Evolutionary conservation across 2,113 vertebrate genomes (phyloP).

Genomic region (Gadus macrocephalus): DNA sequence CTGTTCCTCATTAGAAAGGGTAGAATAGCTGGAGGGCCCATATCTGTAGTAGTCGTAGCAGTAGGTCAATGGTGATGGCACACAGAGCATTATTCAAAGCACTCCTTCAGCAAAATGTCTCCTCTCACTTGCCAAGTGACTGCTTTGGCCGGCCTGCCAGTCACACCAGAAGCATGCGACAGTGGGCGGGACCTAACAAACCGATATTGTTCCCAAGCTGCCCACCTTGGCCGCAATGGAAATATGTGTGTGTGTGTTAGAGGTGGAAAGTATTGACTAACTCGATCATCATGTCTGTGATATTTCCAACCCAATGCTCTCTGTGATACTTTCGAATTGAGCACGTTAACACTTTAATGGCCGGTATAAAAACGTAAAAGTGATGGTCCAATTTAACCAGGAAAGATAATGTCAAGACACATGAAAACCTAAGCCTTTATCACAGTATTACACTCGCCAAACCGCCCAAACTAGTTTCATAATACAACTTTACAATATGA

Average conservation of each 20-base stretch:
- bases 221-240: conserved; percentile 44
- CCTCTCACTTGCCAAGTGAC: conserved; percentile 30
- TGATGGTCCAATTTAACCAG: too few species aligned
- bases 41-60: background rate
- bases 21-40: too few species aligned
- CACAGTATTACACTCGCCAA: too few species aligned
- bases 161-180: conserved; percentile 38
- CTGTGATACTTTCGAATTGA: background rate
- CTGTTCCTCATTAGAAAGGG: background rate
- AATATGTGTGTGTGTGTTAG: background rate
- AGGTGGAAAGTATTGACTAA: too few species aligned
- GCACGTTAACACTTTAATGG: too few species aligned
- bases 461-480: too few species aligned
- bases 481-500: too few species aligned
- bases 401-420: too few species aligned
- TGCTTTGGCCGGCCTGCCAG: conserved; percentile 13
- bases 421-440: too few species aligned
- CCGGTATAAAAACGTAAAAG: too few species aligned
- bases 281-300: too few species aligned
- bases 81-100: conserved; percentile 23
- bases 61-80: background rate
- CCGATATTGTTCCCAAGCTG: conserved; percentile 47
- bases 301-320: background rate
- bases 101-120: conserved; percentile 32
- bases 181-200: conserved; percentile 53